Percentiles rank a stretch among this genome's conserved stretches.
These are phyloP conservation scores for Taeniopygia guttata DNA, from an alignment of 2,797 vertebrate genomes.

Conservation along the genomic window DNA sequence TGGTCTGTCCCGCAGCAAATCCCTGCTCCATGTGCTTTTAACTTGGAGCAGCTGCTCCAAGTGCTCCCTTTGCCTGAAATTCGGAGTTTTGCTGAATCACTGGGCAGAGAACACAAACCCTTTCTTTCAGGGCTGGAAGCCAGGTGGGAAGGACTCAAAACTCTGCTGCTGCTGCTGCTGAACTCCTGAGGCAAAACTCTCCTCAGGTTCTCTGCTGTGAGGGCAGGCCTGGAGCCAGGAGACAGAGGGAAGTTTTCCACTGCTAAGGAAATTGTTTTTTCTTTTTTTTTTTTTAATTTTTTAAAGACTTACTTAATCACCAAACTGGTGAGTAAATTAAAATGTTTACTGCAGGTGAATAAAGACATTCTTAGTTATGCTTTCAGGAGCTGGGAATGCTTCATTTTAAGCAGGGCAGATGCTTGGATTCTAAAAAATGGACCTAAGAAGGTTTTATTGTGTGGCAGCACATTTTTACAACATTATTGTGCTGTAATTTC, in stretches of 20 bases:
- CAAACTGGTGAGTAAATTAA: background rate
- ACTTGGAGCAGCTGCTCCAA: conserved; percentile 9
- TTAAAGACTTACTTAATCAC: background rate
- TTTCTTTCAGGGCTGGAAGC: conserved; percentile 10
- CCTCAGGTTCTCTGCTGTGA: background rate
- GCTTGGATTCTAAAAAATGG: background rate
- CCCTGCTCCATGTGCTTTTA: background rate
- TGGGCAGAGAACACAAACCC: background rate
- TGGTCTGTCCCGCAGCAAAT: background rate
- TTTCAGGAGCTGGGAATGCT: background rate
- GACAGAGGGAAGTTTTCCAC: background rate
- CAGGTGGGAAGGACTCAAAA: conserved; percentile 30
- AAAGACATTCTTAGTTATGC: background rate
- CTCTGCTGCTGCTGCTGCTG: background rate
- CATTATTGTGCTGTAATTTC: background rate
- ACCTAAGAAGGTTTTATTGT: background rate
- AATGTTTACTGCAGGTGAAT: background rate
- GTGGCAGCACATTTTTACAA: too few relatives aligned
- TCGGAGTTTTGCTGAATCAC: conserved; percentile 42
- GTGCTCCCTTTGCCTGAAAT: background rate
- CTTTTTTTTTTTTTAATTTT: too few relatives aligned
- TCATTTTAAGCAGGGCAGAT: background rate
- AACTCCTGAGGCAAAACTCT: conserved; percentile 26
- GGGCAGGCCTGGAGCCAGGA: background rate
- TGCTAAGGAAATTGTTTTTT: background rate